Conservation (phyloP, 2,113 vertebrate genomes). For the Lepus europaeus region DNA sequence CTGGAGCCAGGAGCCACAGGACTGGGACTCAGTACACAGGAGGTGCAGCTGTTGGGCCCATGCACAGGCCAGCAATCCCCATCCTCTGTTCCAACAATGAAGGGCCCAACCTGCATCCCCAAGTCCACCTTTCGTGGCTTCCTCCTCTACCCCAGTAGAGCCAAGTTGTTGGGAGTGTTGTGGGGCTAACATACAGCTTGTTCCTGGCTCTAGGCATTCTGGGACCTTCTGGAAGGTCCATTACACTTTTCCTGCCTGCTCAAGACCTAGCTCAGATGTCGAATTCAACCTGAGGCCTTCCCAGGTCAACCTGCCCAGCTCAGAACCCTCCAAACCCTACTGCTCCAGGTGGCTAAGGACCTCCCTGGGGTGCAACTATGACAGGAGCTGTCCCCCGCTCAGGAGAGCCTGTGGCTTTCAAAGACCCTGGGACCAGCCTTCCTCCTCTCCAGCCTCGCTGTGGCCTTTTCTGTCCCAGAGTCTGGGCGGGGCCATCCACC, state of each 20-base stretch:
- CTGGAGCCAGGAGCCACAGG: not conserved
- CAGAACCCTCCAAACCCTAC: not conserved
- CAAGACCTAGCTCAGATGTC: not conserved
- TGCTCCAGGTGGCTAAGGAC: rapidly evolving
- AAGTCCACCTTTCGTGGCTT: not conserved
- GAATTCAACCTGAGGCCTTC: not conserved
- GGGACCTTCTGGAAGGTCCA: not conserved
- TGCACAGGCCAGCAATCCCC: rapidly evolving
- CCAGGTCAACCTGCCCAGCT: not conserved
- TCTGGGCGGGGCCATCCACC: too few species aligned
- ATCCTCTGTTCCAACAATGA: not conserved
- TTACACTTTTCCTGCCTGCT: not conserved
- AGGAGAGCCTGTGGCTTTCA: not conserved
- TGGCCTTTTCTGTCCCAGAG: not conserved
- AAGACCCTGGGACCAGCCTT: not conserved
- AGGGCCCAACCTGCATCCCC: rapidly evolving
- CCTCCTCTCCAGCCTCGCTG: not conserved
- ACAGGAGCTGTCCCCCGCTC: not conserved
- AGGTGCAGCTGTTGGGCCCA: too few species aligned
- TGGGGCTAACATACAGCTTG: not conserved
- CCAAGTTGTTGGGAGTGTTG: not conserved
- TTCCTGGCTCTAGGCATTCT: not conserved
- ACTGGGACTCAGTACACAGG: not conserved
- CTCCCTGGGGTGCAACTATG: not conserved
- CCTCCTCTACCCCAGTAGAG: too few species aligned